Base-by-base conservation (phyloP, 64 coral and sea anemone genomes). In the Catalaphyllia jardinei region DNA sequence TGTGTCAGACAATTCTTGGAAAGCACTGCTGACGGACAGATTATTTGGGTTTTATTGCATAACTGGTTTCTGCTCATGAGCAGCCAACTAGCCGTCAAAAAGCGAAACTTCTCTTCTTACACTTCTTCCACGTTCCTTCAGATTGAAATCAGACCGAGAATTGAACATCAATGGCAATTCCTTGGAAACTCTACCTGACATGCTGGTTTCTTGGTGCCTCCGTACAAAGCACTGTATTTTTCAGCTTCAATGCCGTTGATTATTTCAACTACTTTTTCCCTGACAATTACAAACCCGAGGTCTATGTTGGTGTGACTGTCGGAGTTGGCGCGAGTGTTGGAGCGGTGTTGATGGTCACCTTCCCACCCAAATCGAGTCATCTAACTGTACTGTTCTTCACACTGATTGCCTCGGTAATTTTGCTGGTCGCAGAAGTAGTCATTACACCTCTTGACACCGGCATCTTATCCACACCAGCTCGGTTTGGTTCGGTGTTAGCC, bases 251-350 rank as follows among this genome's bases (percentile, higher is more conserved):
- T 61, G 95, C 91, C 5, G 95, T 91, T 10, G 95, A 96, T 83
- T 96, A 96, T 33, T 96, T 96, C 87, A 96, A 96, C 73, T 96
- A 71, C 38, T 96, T 96, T 83, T 96, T 96, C 71, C 91, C 95
- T 42, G 88, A 93, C 29, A 39, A 82, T 17, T 96, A 91, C 87
- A 96, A 91, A 90, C 95, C 95, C n/a, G 95, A 96, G 78, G 95
- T 96, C 3, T 96, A 91, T 60, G 71, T 96, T 57, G 91, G 95
- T 17, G 95, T 96, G 1, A 89, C 88, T 2, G 91, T 88, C 20
- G 91, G 95, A 39, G 95, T 96, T 8, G 95, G 91, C 69, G 91
- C 95, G 46, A 91, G 87, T 35, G 62, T 93, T 75, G 95, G 95
- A 10, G 91, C 95, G 24, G 31, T 93, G 16, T 86, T 96, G 59